Base-by-base conservation (phyloP, 53 echinoderm and acorn worm species). In the Holothuria leucospilota region DNA sequence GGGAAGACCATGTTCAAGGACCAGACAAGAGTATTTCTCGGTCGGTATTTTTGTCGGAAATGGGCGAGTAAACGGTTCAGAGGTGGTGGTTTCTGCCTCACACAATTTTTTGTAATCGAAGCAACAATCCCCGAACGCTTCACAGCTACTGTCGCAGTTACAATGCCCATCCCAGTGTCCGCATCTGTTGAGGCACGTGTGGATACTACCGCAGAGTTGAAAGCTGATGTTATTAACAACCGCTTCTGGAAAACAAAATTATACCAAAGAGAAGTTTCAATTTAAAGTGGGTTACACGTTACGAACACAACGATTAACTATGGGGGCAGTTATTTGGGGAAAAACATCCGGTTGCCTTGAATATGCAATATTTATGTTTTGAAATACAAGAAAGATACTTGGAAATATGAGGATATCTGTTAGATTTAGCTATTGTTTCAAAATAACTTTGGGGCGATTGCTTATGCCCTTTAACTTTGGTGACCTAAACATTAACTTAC, bases 131-230 rank as follows among this genome's bases (percentile, higher is more conserved):
- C 75, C 51, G 42, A 82, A 78, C 26, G 68, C 28, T 16, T 12
- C 28, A 68, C 90, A 89, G 49, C 29, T 5, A 2, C 9, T 28
- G 69, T 89, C 90, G 67, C 90, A 89, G 12, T 85, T 68, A 34
- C 90, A 89, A 4, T 63, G 18, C 26, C 78, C 63, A 20, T 85
- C 64, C 77, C 83, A 62, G 30, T 59, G 65, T 18, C 90, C 85
- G 40, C 90, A 89, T 63, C 69, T 77, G 8, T 85, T 77, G 14
- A 29, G 74, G 63, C 90, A 89, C 39, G 90, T 84, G 58, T 75
- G 69, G 16, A 73, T 13, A n/a, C 77, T 51, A 25, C 85, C 85
- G 30, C 90, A 89, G n/a, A 89, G 65, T 30, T 66, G 75, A 13
- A 34, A 66, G 41, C 68, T 65, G 18, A 25, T 51, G 1, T 61